Base-by-base conservation (phyloP, 2,888 invertebrate species). In the Brachylomia viminalis region DNA sequence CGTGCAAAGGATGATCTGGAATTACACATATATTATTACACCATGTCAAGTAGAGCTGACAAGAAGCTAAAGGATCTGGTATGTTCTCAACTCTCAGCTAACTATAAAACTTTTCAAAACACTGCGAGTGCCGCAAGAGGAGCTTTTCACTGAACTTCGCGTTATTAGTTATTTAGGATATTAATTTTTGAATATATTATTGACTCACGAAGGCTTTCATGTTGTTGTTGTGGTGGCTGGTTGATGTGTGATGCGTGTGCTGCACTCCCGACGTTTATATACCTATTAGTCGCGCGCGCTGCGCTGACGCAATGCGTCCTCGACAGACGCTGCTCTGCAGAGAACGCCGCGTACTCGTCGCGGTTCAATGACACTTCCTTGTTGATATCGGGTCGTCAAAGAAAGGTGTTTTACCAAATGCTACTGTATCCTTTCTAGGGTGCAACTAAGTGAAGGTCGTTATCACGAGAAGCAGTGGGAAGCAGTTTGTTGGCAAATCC, bases 121-220 rank as follows among this genome's bases (percentile, higher is more conserved):
- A 86, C 87, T 30, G 27, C 56, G 56, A 56, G 27, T 8, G 8
- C 17, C 56, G 27, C 15, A 56, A 56, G 27, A 17, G 56, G 2
- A 56, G 7, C 8, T 42, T 17, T 27, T 7, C 17, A 15, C 15
- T 30, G 2, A 20, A 13, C 27, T 65, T 45, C 11, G 20, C 20
- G 10, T 62, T 62, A 17, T 64, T 42, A 62, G 17, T n/a, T 0
- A 38, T 10, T n/a, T 8, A 38, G 10, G n/a, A 42, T 62, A 64
- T 42, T 15, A 6, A 23, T 38, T 61, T 62, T 38, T 2, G n/a
- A 64, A 17, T 45, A 45, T 0, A 13, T 65, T 13, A 13, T 13
- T 47, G 13, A 65, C 65, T 65, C 20, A 65, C 65, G 38, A 86
- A 86, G 61, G 85, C 66, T 80, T 79, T 87, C 87, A 87, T 87